These are phyloP conservation scores for Saccostrea glomerata DNA, from an alignment of 1,140 invertebrate genomes.

Conservation along the genomic window DNA sequence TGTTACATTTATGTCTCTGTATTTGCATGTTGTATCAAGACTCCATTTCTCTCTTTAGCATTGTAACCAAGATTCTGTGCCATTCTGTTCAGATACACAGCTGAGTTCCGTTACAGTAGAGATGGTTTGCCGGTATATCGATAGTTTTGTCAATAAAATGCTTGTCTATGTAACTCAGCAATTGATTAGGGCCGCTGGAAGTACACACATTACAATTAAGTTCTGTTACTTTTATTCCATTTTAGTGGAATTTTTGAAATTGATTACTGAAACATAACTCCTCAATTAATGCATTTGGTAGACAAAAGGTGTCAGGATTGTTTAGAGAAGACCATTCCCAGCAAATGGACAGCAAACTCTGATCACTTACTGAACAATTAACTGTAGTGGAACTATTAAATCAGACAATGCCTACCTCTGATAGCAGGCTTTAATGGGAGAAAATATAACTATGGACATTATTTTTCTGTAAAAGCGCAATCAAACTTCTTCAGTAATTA, in stretches of 20 bases:
- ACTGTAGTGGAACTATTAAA: background rate
- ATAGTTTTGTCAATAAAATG: slow-evolving; percentile 16
- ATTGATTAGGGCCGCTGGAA: slow-evolving; percentile 1
- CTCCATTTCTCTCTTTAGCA: slow-evolving; percentile 12
- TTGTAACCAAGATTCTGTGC: background rate
- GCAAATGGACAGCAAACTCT: background rate
- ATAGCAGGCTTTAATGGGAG: slow-evolving; percentile 1
- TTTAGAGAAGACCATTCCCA: background rate
- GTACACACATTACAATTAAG: slow-evolving; percentile 22
- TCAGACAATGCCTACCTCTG: background rate
- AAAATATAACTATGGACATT: slow-evolving; percentile 11
- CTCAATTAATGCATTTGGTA: background rate
- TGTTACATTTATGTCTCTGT: slow-evolving; percentile 20
- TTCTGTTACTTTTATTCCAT: background rate
- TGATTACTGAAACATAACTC: slow-evolving; percentile 11
- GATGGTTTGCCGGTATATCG: background rate
- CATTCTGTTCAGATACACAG: background rate
- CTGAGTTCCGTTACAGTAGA: background rate
- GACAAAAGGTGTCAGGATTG: background rate
- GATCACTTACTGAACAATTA: background rate
- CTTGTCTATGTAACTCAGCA: slow-evolving; percentile 12
- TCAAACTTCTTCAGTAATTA: slow-evolving; percentile 18
- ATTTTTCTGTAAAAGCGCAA: slow-evolving; percentile 1
- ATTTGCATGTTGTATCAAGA: slow-evolving; percentile 12
- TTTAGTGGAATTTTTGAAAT: background rate